Conservation (phyloP, 2,797 vertebrate genomes). For the Phylloscopus collybita region DNA sequence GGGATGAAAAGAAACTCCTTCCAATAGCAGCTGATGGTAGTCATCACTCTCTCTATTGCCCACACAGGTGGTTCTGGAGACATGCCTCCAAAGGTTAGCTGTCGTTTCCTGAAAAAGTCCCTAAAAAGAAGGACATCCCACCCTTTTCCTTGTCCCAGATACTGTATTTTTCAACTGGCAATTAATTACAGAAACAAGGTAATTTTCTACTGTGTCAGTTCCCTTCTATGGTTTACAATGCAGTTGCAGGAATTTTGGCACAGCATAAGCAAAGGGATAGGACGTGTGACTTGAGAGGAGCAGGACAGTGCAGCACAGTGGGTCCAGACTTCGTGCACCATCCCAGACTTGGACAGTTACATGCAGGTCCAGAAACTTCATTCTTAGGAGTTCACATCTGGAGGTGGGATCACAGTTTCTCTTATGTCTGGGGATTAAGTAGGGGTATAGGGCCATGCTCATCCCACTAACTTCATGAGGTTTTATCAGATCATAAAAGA, state of each 20-base stretch:
- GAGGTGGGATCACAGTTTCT: not conserved
- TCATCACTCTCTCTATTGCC: not conserved
- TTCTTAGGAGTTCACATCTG: not conserved
- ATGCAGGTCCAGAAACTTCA: not conserved
- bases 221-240: not conserved
- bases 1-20: not conserved
- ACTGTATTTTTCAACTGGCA: not conserved
- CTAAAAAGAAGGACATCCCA: not conserved
- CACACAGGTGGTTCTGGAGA: not conserved
- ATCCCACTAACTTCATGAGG: not conserved
- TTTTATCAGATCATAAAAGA: not conserved
- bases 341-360: not conserved
- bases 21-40: not conserved
- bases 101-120: not conserved
- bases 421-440: not conserved
- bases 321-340: not conserved
- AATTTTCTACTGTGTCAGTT: not conserved
- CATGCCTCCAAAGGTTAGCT: not conserved
- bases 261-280: not conserved
- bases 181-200: not conserved
- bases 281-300: not conserved
- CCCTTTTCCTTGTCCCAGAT: not conserved
- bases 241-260: not conserved
- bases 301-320: not conserved
- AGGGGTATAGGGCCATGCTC: not conserved